Evolutionary conservation across 2,888 invertebrate genomes (phyloP).

Genomic region (Parascotia fuliginaria): DNA sequence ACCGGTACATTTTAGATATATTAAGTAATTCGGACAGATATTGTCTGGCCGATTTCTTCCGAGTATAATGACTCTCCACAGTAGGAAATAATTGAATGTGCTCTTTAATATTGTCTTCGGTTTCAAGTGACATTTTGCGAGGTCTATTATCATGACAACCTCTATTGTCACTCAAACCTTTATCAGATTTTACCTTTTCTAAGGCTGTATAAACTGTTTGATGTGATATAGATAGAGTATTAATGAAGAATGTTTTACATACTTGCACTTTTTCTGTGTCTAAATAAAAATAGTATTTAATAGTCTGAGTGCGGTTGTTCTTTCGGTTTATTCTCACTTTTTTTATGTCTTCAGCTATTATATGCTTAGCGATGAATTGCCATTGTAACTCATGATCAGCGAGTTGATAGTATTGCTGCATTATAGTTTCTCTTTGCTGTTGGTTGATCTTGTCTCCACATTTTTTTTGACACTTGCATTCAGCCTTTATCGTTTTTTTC

Average conservation of each 20-base stretch:
- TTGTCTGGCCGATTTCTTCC: background rate
- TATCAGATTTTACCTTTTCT: background rate
- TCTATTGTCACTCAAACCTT: background rate
- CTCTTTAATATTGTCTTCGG: background rate
- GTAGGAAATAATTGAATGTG: background rate
- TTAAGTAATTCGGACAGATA: background rate
- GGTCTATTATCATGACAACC: background rate
- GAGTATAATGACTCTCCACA: background rate
- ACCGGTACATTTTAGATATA: background rate
- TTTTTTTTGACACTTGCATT: conserved; percentile 1
- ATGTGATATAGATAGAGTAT: background rate
- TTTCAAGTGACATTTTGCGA: background rate
- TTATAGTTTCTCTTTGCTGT: too few relatives aligned
- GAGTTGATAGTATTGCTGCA: too few relatives aligned
- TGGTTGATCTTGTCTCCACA: conserved; percentile 1
- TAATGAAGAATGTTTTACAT: background rate
- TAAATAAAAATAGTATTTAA: conserved; percentile 2
- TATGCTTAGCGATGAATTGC: conserved; percentile 1
- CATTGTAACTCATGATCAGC: background rate
- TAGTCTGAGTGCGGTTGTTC: conserved; percentile 1
- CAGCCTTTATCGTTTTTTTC: background rate
- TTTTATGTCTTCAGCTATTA: background rate
- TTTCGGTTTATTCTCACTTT: background rate
- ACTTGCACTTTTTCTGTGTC: background rate
- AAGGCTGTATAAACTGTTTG: background rate